Evolutionary conservation across 1,140 invertebrate species (phyloP), one percentile per base, ranked within the genome.

Genomic region (Cyclargus thomasi): DNA sequence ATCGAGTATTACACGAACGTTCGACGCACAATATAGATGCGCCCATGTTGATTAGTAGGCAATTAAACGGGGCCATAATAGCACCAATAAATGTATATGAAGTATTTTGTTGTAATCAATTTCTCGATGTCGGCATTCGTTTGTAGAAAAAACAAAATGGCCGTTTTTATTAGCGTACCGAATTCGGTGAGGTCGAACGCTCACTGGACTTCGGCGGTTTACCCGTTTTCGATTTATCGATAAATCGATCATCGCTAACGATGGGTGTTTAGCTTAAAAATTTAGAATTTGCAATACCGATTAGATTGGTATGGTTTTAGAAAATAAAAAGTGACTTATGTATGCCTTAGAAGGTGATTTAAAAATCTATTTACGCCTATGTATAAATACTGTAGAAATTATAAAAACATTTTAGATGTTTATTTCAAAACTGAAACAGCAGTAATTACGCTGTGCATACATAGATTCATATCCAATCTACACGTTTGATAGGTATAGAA

Each of bases 121-220:
- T 59, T 59, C 20, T 59, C 20, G 55, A 59, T 59, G 55, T 18
- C 55, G 55, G 55, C 55, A 59, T 59, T 21, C 55, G 18, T 59
- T 59, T 59, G 55, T 59, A 59, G 55, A 59, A 59, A 47, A 59
- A 59, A 59, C 55, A 59, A 59, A 59, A 59, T 59, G 55, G 18
- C 18, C 55, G 39, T 59, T 59, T 59, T 59, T 59, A 59, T 59
- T 59, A 20, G 55, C 55, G 55, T 59, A 59, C 18, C 55, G 55
- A 59, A 59, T 59, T 59, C 72, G 70, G 74, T 67, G 69, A 70
- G 71, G 35, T 59, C 55, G 55, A 59, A 59, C 67, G 63, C 53
- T 64, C 39, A 72, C 65, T 65, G 39, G 66, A 62, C 65, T 36
- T 69, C 20, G 53, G 7, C 17, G 55, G 55, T 59, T 59, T 21